Percentiles rank a stretch among this genome's conserved stretches.
Conservation (phyloP, 2,113 vertebrate species). For the Dascyllus trimaculatus region DNA sequence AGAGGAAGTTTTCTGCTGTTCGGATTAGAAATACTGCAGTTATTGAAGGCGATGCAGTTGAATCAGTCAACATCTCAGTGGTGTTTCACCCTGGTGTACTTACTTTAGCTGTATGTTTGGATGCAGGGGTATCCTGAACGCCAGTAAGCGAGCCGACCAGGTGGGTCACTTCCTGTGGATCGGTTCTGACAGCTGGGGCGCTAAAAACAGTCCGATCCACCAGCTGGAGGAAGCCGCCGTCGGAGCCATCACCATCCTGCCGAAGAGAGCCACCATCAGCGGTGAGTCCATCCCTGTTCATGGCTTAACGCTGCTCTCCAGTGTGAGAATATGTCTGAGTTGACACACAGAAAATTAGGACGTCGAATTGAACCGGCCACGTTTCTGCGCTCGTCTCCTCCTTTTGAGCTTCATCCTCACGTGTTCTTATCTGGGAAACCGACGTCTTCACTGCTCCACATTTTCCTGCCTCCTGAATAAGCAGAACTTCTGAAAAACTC, state of each 20-base stretch:
- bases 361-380: no score
- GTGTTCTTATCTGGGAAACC: slow-evolving; percentile 1
- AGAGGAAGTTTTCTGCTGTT: no score
- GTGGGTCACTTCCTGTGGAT: slow-evolving; percentile 97
- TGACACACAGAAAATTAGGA: no score
- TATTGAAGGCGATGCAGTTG: no score
- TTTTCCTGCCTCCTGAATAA: background rate
- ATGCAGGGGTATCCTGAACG: slow-evolving; percentile 92
- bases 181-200: slow-evolving; percentile 98
- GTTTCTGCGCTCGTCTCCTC: no score
- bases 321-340: no score
- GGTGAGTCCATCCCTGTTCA: slow-evolving; percentile 79
- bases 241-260: slow-evolving; percentile 95
- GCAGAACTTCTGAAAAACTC: slow-evolving; percentile 12
- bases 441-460: background rate
- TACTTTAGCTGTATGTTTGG: slow-evolving; percentile 17
- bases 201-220: slow-evolving; percentile 90
- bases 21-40: no score
- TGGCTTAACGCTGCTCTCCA: no score
- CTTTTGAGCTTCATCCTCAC: background rate
- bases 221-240: slow-evolving; percentile 92
- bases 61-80: no score
- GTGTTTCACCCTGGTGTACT: no score
- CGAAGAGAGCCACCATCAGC: slow-evolving; percentile 92
- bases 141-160: slow-evolving; percentile 91